Conservation (phyloP, 2,888 invertebrate genomes). For the Ryuthela nishihirai region DNA sequence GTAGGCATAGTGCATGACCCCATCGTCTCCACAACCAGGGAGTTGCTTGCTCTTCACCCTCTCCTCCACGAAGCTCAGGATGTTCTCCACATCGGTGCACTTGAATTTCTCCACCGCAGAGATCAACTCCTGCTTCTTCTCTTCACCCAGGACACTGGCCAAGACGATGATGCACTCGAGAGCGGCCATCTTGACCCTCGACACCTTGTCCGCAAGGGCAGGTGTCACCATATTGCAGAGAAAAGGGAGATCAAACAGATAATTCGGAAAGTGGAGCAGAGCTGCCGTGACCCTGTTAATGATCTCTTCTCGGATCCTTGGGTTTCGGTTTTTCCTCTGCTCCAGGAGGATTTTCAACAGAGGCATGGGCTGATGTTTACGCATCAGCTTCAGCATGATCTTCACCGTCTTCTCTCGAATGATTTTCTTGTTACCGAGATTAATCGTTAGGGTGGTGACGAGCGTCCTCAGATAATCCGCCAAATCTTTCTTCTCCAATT, state of each 20-base stretch:
- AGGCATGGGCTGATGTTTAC: constrained; percentile 54
- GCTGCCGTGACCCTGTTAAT: constrained; percentile 71
- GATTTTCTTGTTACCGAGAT: constrained; percentile 55
- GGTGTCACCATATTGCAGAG: constrained; percentile 53
- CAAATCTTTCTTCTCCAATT: constrained; percentile 48
- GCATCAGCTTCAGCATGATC: constrained; percentile 56
- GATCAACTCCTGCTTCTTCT: constrained; percentile 57
- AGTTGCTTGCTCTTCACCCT: too few species aligned
- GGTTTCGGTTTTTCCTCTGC: constrained; percentile 53
- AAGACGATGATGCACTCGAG: constrained; percentile 73
- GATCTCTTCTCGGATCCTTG: constrained; percentile 66
- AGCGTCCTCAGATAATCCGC: constrained; percentile 54
- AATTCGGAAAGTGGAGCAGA: constrained; percentile 71
- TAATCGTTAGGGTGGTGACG: constrained; percentile 52
- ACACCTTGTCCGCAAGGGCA: constrained; percentile 60
- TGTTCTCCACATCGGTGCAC: constrained; percentile 49
- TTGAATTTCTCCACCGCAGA: constrained; percentile 53
- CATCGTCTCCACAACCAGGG: too few species aligned
- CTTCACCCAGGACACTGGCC: constrained; percentile 64
- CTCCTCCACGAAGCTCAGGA: constrained; percentile 60
- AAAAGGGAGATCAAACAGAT: constrained; percentile 61
- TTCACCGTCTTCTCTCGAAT: too few species aligned
- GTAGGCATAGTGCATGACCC: too few species aligned
- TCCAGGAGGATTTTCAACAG: constrained; percentile 57
- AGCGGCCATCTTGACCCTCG: constrained; percentile 69